phyloP scores from a whole-genome alignment of 2,888 invertebrate genomes.

The Cryptophagus acutangulus region DNA sequence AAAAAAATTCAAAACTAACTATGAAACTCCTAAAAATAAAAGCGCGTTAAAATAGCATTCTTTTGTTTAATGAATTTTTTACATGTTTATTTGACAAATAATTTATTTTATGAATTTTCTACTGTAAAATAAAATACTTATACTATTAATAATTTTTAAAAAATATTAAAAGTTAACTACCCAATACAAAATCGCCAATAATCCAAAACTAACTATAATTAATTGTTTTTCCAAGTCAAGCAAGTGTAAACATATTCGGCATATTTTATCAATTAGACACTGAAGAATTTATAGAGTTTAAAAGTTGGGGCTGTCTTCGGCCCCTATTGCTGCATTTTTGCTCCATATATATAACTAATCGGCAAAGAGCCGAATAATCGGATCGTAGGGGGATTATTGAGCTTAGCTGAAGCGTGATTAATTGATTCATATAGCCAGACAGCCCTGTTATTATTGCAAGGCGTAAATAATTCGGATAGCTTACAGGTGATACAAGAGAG shows the following conservation, averaged over 20 bases:
- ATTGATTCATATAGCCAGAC: conserved; percentile 47
- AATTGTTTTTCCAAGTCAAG: conserved; percentile 1
- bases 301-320: background rate
- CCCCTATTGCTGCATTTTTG: background rate
- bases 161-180: too few relatives aligned
- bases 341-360: conserved; percentile 29
- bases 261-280: conserved; percentile 41
- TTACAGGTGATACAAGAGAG: conserved; percentile 44
- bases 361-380: conserved; percentile 46
- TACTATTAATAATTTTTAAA: too few relatives aligned
- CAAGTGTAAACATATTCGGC: conserved; percentile 33
- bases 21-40: too few relatives aligned
- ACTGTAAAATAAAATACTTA: too few relatives aligned
- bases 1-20: too few relatives aligned
- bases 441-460: conserved; percentile 42
- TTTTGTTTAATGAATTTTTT: too few relatives aligned
- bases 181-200: too few relatives aligned
- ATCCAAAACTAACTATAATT: too few relatives aligned
- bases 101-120: too few relatives aligned
- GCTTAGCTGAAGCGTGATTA: conserved; percentile 47
- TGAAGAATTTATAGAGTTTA: conserved; percentile 16
- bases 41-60: too few relatives aligned
- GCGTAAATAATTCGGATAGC: conserved; percentile 43
- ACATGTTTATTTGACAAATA: too few relatives aligned
- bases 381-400: conserved; percentile 45